Evolutionary conservation across 2,888 invertebrate genomes (phyloP).

Genomic region (Nipponacmea schrenckii): DNA sequence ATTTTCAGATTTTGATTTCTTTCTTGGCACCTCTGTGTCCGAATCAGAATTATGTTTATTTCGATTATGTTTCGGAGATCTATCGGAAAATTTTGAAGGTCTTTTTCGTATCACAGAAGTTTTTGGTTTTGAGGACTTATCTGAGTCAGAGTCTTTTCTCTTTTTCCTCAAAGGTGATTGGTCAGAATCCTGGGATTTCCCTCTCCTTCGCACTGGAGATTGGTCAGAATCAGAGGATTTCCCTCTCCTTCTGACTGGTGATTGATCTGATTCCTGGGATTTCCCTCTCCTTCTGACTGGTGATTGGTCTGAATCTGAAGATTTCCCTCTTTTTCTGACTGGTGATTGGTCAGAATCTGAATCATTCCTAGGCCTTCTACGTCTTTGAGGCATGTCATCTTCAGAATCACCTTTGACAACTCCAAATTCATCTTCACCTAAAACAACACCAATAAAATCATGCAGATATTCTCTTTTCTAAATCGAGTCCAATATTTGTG

Average conservation of each 20-base stretch:
- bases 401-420: neutral
- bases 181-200: constrained; percentile 51
- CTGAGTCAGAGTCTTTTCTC: constrained; percentile 46
- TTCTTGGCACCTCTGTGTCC: constrained; percentile 19
- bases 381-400: constrained; percentile 11
- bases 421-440: neutral
- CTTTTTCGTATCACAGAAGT: constrained; percentile 28
- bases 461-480: too few species aligned
- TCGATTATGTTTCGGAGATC: neutral
- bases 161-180: constrained; percentile 46
- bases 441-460: neutral
- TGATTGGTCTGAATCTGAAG: constrained; percentile 55
- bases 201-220: constrained; percentile 53
- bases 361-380: constrained; percentile 46
- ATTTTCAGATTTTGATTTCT: constrained; percentile 70
- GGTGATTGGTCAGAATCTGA: constrained; percentile 60
- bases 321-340: constrained; percentile 46
- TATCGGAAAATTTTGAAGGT: neutral
- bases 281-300: constrained; percentile 55
- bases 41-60: constrained; percentile 29
- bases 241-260: constrained; percentile 57
- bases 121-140: constrained; percentile 48
- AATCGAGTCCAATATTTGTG: too few species aligned
- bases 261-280: constrained; percentile 63
- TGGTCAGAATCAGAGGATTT: constrained; percentile 46